Base-by-base conservation (phyloP, 2,113 vertebrate species). In the zebrafish (Danio rerio) region DNA sequence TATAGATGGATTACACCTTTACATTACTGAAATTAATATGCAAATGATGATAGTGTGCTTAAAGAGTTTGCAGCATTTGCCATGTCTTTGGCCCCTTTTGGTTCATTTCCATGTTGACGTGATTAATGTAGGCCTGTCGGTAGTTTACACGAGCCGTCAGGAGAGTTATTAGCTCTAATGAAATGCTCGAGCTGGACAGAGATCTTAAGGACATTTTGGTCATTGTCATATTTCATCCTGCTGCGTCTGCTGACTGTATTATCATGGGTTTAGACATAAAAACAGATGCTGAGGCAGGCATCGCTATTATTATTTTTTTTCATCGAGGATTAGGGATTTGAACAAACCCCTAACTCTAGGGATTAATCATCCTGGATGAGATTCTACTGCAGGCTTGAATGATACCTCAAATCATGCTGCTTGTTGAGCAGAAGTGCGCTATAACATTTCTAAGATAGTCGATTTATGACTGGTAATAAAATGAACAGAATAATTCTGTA, bases 151-250 rank as follows among this genome's bases (percentile, higher is more conserved):
- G 68, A 21, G 47, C 47, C 21, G 20, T 71, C 47, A 21, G 68
- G 47, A 71, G 47, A 71, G 68, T 52, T 71, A 52, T 71, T 71
- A 15, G 18, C 68, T 52, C 68, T 52, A 71, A 71, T 71, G 11
- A 71, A 13, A 52, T 71, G 68, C 68, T 15, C 50, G 47, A 8
- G 1, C 47, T 50, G 9, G 68, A 71, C 18, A 52, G 7, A 52
- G 12, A 50, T 52, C 45, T 52, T 70, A 49, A 52, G 47, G 47
- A 7, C 45, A 50, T 71, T 63, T 31, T 63, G 18, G 61, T 63
- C 21, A 63, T 63, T 42, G 12, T 63, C 5, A 63, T 63, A 15
- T 52, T 21, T 70, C 4, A 9, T 50, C n/a, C 12, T 52, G 68
- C 68, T 8, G 18, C 21, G 68, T 7, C 68, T 71, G 47, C 31